A percentile compares a stretch with the other conserved stretches of the same genome.
phyloP scores from a whole-genome alignment of 2,888 invertebrate species.

The Cantharis flavilabris region DNA sequence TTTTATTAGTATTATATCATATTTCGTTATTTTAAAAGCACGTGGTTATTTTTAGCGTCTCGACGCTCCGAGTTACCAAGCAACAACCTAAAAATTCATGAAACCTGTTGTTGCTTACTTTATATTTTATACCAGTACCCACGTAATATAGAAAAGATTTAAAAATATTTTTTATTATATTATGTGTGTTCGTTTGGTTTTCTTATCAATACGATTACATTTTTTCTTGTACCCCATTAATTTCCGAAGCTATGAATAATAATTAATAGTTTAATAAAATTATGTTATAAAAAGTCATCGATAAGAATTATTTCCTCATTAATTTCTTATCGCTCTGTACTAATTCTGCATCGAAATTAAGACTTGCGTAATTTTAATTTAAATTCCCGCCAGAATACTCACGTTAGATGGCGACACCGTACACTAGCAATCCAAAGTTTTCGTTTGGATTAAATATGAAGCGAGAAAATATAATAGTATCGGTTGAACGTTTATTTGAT shows the following conservation, averaged over 20 bases:
- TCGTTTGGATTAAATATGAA: background rate
- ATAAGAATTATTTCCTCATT: background rate
- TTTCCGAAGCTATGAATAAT: background rate
- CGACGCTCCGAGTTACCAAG: constrained; percentile 21
- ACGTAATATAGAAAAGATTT: background rate
- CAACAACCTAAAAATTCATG: constrained; percentile 12
- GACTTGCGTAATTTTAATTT: background rate
- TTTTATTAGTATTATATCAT: constrained; percentile 2
- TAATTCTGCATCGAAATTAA: background rate
- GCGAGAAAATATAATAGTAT: background rate
- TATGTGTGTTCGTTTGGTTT: background rate
- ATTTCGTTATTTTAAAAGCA: constrained; percentile 4
- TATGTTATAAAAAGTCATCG: background rate
- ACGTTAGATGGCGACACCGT: background rate
- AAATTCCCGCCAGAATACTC: background rate
- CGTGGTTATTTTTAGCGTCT: constrained; percentile 26
- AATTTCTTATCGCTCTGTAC: background rate
- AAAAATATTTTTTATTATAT: background rate
- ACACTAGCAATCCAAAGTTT: background rate
- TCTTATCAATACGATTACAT: background rate
- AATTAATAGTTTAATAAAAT: background rate
- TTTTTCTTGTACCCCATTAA: background rate
- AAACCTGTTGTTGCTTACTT: constrained; percentile 19
- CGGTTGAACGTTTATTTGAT: background rate
- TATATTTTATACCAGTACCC: background rate